phyloP scores from a whole-genome alignment of 2,113 vertebrate genomes.

The Pelobates fuscus region DNA sequence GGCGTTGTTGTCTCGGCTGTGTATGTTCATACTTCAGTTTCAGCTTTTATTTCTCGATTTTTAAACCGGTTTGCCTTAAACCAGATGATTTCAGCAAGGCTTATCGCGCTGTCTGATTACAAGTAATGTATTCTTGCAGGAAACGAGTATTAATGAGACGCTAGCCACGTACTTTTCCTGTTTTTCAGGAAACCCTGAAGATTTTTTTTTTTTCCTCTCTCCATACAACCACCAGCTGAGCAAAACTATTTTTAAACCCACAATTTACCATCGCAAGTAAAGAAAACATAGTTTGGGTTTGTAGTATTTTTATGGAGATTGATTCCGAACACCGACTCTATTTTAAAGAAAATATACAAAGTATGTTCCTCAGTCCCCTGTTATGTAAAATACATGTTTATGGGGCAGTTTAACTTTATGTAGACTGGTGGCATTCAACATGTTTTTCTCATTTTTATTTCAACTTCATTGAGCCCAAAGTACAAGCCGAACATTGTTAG shows the following conservation, averaged over 20 bases:
- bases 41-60: not conserved
- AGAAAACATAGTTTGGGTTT: slow-evolving; percentile 3
- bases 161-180: slow-evolving; percentile 39
- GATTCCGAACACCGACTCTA: too few relatives aligned
- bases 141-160: slow-evolving; percentile 35
- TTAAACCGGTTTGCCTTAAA: not conserved
- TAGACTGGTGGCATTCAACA: too few relatives aligned
- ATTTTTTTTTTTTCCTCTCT: slow-evolving; percentile 7
- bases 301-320: too few relatives aligned
- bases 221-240: slow-evolving; percentile 9
- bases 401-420: too few relatives aligned
- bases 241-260: slow-evolving; percentile 20
- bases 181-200: slow-evolving; percentile 44
- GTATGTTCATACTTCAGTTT: too few relatives aligned
- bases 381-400: too few relatives aligned
- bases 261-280: slow-evolving; percentile 32
- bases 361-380: too few relatives aligned
- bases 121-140: slow-evolving; percentile 33
- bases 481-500: too few relatives aligned
- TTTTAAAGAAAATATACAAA: too few relatives aligned
- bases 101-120: not conserved
- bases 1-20: too few relatives aligned
- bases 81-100: not conserved
- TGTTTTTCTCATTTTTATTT: too few relatives aligned
- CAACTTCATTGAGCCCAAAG: too few relatives aligned